Evolutionary conservation across 2,888 invertebrate species (phyloP).

Genomic region (Malthinus seriepunctatus): DNA sequence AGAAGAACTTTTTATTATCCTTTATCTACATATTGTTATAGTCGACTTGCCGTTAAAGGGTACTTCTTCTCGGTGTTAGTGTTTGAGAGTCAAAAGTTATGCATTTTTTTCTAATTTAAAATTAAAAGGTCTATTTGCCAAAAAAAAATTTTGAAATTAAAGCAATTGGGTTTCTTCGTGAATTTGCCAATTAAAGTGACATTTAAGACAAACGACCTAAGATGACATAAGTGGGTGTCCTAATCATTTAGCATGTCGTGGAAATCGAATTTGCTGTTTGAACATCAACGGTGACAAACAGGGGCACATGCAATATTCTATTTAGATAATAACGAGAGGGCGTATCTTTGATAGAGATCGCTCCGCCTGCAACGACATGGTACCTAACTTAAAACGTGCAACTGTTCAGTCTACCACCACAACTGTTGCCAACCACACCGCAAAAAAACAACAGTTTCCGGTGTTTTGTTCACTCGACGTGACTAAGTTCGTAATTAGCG

Average conservation of each 20-base stretch:
- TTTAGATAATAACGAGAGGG: conserved; percentile 38
- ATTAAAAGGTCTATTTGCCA: background rate
- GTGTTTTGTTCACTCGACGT: conserved; percentile 31
- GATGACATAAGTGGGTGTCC: conserved; percentile 27
- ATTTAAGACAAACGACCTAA: conserved; percentile 28
- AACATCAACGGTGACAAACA: conserved; percentile 31
- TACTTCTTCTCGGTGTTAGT: background rate
- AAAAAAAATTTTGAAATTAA: background rate
- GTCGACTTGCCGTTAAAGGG: too few relatives aligned
- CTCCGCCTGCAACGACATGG: conserved; percentile 39
- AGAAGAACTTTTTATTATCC: conserved; percentile 24
- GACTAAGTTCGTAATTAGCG: conserved; percentile 31
- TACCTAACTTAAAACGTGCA: conserved; percentile 29
- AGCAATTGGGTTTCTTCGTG: background rate
- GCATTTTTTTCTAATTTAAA: too few relatives aligned
- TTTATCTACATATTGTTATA: too few relatives aligned
- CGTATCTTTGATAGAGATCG: conserved; percentile 34
- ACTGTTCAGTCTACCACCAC: conserved; percentile 33
- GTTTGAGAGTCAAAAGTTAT: background rate
- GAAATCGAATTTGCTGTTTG: conserved; percentile 20
- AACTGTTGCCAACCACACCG: conserved; percentile 34
- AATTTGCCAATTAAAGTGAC: conserved; percentile 19
- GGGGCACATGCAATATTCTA: conserved; percentile 30
- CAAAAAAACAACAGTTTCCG: conserved; percentile 33
- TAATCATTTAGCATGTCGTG: conserved; percentile 28